A percentile compares a stretch with the other conserved stretches of the same genome.
Evolutionary conservation across 1,140 invertebrate genomes (phyloP).

Genomic region (Penaeus chinensis): DNA sequence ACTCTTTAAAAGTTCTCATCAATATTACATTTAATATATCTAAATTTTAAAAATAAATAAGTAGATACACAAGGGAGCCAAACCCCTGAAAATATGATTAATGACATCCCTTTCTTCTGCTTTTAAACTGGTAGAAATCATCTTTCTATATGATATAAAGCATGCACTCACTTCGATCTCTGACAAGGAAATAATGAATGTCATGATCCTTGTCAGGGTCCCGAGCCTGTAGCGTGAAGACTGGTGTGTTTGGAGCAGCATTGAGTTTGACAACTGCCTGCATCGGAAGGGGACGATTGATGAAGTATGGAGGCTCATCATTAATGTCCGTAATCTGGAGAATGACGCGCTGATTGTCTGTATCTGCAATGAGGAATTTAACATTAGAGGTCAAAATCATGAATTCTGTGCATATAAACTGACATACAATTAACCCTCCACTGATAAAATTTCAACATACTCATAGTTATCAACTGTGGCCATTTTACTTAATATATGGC

Average conservation of each 20-base stretch:
- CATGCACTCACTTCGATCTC: constrained; percentile 80
- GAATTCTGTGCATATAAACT: not conserved
- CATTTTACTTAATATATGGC: too few species aligned
- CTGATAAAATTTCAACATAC: too few species aligned
- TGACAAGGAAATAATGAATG: constrained; percentile 94
- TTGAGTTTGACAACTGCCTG: constrained; percentile 95
- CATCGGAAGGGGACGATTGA: constrained; percentile 93
- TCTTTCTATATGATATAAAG: not conserved
- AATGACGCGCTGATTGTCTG: constrained; percentile 93
- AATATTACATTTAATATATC: too few species aligned
- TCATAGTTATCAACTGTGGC: too few species aligned
- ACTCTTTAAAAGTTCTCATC: too few species aligned
- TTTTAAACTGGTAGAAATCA: not conserved
- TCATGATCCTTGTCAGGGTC: constrained; percentile 95
- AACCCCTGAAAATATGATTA: not conserved
- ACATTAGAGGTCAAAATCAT: not conserved
- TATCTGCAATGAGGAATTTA: constrained; percentile 74
- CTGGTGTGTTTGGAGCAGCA: constrained; percentile 92
- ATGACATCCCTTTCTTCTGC: not conserved
- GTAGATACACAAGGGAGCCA: not conserved
- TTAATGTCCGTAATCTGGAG: constrained; percentile 96
- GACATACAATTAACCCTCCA: not conserved
- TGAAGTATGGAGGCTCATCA: constrained; percentile 95
- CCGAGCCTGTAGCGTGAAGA: constrained; percentile 93
- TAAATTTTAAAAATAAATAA: too few species aligned